Evolutionary conservation across 2,888 invertebrate species (phyloP).

Genomic region (Halocaridina rubra): DNA sequence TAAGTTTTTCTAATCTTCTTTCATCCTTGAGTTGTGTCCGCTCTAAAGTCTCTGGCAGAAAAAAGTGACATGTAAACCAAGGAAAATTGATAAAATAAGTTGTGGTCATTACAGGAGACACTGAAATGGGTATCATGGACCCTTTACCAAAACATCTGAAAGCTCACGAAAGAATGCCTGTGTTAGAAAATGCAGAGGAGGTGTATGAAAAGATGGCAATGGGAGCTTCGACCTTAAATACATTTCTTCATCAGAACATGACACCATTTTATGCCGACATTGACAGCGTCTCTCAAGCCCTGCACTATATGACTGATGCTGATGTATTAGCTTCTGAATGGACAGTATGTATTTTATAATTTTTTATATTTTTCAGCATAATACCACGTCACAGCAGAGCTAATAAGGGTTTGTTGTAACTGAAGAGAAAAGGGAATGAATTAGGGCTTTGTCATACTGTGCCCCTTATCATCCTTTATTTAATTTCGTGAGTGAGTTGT

Average conservation of each 20-base stretch:
- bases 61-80: too few relatives aligned
- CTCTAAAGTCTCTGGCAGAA: too few relatives aligned
- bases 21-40: too few relatives aligned
- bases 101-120: too few relatives aligned
- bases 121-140: slow-evolving; percentile 10
- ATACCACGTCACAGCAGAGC: too few relatives aligned
- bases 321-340: slow-evolving; percentile 38
- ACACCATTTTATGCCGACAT: slow-evolving; percentile 30
- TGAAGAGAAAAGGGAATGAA: too few relatives aligned
- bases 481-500: too few relatives aligned
- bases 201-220: slow-evolving; percentile 47
- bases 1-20: too few relatives aligned
- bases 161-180: slow-evolving; percentile 36
- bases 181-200: slow-evolving; percentile 32
- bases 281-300: slow-evolving; percentile 5
- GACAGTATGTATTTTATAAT: slow-evolving; percentile 13
- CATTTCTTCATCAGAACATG: slow-evolving; percentile 59
- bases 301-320: slow-evolving; percentile 28
- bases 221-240: slow-evolving; percentile 41
- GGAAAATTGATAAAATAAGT: too few relatives aligned
- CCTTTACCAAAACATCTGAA: slow-evolving; percentile 42
- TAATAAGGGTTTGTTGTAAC: too few relatives aligned
- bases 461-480: too few relatives aligned
- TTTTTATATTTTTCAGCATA: neutral
- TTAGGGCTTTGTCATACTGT: too few relatives aligned